phyloP scores from a whole-genome alignment of 2,797 vertebrate species.

The Chrysocyon brachyurus region DNA sequence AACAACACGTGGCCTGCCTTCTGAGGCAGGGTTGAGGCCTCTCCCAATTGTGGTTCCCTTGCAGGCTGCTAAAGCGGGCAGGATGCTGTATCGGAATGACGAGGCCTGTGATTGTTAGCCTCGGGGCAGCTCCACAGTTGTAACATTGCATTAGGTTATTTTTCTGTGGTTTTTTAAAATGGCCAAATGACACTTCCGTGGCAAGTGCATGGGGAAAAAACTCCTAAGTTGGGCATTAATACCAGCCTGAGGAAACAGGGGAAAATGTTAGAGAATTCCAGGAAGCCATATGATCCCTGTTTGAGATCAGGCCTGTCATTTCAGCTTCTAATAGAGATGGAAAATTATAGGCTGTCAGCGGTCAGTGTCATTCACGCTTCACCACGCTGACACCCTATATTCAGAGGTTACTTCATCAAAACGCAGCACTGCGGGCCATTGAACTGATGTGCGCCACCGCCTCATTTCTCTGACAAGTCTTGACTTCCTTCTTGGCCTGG shows the following conservation, averaged over 20 bases:
- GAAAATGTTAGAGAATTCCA: slow-evolving; percentile 13
- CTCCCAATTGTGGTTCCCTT: background rate
- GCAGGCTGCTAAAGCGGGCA: background rate
- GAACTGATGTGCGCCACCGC: background rate
- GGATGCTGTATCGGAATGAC: fast-evolving
- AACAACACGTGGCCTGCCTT: background rate
- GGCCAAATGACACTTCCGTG: background rate
- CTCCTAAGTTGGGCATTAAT: background rate
- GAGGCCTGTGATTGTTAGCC: background rate
- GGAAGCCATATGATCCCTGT: background rate
- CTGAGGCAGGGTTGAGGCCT: background rate
- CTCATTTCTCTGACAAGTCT: background rate
- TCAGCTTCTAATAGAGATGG: slow-evolving; percentile 53
- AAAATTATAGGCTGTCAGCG: slow-evolving; percentile 64
- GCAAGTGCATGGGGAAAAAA: background rate
- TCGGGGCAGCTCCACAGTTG: background rate
- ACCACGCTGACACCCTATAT: background rate
- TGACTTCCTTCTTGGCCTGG: background rate
- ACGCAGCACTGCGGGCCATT: fast-evolving
- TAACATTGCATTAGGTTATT: slow-evolving; percentile 21
- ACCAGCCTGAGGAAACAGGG: background rate
- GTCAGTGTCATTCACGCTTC: background rate
- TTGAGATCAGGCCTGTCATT: slow-evolving; percentile 54
- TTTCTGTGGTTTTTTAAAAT: slow-evolving; percentile 21
- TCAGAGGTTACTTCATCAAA: slow-evolving; percentile 53